Evolutionary conservation across 2,113 vertebrate species (phyloP).

Genomic region (Halichoeres trimaculatus): DNA sequence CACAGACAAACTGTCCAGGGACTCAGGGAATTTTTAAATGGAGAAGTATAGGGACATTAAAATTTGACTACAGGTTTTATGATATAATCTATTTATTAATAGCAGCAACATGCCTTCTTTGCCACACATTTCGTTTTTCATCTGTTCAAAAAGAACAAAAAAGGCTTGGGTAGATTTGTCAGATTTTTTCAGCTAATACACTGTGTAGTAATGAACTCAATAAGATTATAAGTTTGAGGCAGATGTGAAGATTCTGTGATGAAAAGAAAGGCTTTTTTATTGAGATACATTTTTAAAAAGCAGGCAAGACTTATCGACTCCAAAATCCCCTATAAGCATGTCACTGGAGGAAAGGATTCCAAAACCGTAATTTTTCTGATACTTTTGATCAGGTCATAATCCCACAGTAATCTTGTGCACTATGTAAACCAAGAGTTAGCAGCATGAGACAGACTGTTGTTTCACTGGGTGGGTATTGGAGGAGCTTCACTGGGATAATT

Average conservation of each 20-base stretch:
- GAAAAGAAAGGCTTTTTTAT: background rate
- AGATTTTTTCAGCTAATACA: background rate
- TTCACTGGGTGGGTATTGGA: constrained; percentile 55
- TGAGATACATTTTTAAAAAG: background rate
- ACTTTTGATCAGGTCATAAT: constrained; percentile 27
- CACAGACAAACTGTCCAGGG: constrained; percentile 14
- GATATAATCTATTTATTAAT: no score
- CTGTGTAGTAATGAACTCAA: background rate
- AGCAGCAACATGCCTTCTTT: background rate
- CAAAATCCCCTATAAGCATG: background rate
- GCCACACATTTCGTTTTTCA: background rate
- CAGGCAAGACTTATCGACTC: background rate
- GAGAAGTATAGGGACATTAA: background rate
- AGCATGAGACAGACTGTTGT: constrained; percentile 31
- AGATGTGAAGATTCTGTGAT: background rate
- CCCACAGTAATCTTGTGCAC: constrained; percentile 3
- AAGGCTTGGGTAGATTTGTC: no score
- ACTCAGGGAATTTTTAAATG: constrained; percentile 12
- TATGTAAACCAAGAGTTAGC: constrained; percentile 7
- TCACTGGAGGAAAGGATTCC: background rate
- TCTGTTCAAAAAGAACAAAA: no score
- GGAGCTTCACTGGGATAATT: constrained; percentile 62
- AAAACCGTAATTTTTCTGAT: background rate
- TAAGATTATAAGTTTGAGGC: background rate
- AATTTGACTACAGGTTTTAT: constrained; percentile 7